Percentiles rank a stretch among this genome's conserved stretches.
Evolutionary conservation across 2,797 vertebrate genomes (phyloP).

Genomic region (Vipera latastei): DNA sequence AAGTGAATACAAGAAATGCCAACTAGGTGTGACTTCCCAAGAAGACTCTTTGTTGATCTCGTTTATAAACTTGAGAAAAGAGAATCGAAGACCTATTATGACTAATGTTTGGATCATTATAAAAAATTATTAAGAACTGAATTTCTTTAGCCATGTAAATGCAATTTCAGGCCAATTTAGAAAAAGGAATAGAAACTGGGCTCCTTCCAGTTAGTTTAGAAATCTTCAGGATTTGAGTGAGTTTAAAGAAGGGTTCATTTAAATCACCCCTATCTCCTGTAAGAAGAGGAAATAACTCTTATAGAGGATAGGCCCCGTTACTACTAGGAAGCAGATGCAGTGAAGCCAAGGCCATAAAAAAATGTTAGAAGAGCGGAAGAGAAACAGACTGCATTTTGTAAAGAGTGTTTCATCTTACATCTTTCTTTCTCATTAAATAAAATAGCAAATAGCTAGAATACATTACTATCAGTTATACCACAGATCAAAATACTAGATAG

Average conservation of each 20-base stretch:
- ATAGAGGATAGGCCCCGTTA: background rate
- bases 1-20: background rate
- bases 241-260: background rate
- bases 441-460: background rate
- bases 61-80: background rate
- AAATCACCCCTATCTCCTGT: background rate
- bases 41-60: background rate
- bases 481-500: background rate
- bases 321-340: background rate
- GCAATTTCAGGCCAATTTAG: background rate
- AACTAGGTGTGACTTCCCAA: background rate
- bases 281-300: background rate
- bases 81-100: background rate
- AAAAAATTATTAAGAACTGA: background rate
- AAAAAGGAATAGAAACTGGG: background rate
- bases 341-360: background rate
- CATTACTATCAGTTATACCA: background rate
- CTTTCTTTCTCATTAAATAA: conserved; percentile 23
- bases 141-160: background rate
- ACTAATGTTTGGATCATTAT: background rate
- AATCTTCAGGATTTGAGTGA: background rate
- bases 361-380: background rate
- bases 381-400: conserved; percentile 17
- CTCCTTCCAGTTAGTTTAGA: background rate
- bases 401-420: conserved; percentile 20